phyloP scores from a whole-genome alignment of 2,113 vertebrate species.

The Lipotes vexillifer region DNA sequence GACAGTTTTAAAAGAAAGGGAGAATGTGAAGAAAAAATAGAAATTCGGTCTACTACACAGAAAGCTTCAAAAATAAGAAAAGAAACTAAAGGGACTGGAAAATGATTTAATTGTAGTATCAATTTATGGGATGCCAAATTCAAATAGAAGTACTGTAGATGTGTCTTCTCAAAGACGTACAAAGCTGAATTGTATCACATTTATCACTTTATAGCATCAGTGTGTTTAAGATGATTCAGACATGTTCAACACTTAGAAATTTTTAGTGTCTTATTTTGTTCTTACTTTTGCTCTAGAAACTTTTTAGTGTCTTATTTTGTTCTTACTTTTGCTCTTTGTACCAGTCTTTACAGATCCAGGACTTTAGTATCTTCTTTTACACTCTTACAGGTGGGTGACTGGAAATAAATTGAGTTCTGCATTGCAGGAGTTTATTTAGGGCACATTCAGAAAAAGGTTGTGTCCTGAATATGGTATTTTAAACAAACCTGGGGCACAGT shows the following conservation, averaged over 20 bases:
- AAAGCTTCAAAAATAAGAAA: slow-evolving; percentile 3
- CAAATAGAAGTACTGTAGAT: background rate
- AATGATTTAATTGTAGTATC: background rate
- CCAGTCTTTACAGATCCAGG: background rate
- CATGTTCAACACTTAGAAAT: background rate
- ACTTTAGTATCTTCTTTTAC: background rate
- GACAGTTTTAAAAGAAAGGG: background rate
- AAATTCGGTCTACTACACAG: background rate
- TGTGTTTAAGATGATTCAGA: background rate
- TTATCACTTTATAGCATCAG: background rate
- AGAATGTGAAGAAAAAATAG: background rate
- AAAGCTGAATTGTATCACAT: background rate
- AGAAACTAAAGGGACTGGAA: background rate
- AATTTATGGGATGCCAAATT: background rate
- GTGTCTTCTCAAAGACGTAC: background rate
- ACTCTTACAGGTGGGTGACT: background rate
- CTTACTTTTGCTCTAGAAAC: background rate
- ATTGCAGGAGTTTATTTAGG: background rate
- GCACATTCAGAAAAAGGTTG: background rate
- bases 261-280: too few relatives aligned
- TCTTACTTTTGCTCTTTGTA: slow-evolving; percentile 13
- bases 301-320: background rate
- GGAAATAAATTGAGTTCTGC: background rate
- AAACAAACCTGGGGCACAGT: background rate
- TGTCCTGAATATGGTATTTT: background rate